Percentiles rank a stretch among this genome's conserved stretches.
Evolutionary conservation across 2,888 invertebrate genomes (phyloP).

Genomic region (Eupithecia insigniata): DNA sequence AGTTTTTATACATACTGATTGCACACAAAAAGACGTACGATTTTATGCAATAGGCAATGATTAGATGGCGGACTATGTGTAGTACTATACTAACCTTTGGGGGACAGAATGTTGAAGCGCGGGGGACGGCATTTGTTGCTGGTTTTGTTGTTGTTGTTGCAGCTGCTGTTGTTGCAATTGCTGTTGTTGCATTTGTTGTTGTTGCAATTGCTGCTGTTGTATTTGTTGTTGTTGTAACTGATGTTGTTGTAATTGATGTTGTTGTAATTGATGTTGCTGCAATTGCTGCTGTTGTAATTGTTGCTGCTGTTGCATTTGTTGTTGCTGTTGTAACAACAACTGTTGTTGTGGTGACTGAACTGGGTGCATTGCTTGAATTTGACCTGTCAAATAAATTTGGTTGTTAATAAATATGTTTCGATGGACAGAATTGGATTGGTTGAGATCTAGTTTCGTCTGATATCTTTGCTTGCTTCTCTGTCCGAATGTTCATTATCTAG

Average conservation of each 20-base stretch:
- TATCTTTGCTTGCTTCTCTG: too few species aligned
- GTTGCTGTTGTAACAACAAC: constrained; percentile 52
- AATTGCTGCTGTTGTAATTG: constrained; percentile 44
- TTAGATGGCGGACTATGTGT: too few species aligned
- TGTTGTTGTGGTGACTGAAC: constrained; percentile 38
- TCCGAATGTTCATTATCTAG: too few species aligned
- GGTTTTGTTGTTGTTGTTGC: constrained; percentile 37
- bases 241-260: constrained; percentile 35
- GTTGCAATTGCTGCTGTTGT: constrained; percentile 39
- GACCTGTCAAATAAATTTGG: constrained; percentile 22
- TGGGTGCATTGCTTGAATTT: constrained; percentile 46
- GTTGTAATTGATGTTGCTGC: constrained; percentile 49
- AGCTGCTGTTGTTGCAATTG: constrained; percentile 29
- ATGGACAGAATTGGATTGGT: background rate
- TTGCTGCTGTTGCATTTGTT: constrained; percentile 65
- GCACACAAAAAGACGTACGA: too few species aligned
- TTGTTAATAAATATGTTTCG: background rate
- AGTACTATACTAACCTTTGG: constrained; percentile 44
- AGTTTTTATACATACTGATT: too few species aligned
- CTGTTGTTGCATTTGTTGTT: constrained; percentile 32
- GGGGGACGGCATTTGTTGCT: constrained; percentile 41
- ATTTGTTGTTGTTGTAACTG: constrained; percentile 44
- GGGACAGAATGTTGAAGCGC: constrained; percentile 49
- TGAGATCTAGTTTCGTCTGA: too few species aligned
- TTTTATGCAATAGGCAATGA: too few species aligned